These are phyloP conservation scores for Discoglossus pictus DNA, from an alignment of 2,797 vertebrate genomes.

Conservation along the genomic window DNA sequence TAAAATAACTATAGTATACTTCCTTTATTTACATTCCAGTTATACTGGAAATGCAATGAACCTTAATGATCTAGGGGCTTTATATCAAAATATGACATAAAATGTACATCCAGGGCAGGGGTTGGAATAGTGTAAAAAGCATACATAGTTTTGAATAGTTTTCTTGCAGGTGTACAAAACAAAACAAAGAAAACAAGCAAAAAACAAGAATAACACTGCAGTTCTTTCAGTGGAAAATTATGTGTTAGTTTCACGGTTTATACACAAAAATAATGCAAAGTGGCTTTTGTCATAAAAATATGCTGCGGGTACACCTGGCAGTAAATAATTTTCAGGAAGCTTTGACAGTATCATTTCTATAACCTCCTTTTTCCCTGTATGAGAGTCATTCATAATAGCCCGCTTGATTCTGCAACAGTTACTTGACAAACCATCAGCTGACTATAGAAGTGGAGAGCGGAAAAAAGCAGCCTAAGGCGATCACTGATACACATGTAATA, in stretches of 20 bases:
- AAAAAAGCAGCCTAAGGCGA: conserved; percentile 77
- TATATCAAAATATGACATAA: background rate
- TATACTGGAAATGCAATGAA: conserved; percentile 6
- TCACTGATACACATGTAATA: conserved; percentile 86
- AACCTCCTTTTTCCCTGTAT: conserved; percentile 55
- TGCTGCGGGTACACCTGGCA: conserved; percentile 37
- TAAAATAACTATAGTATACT: too few species aligned
- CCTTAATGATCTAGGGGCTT: background rate
- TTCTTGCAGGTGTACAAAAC: conserved; percentile 16
- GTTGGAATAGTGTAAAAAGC: background rate
- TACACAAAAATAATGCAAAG: conserved; percentile 48
- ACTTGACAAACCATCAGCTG: conserved; percentile 66
- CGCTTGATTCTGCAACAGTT: conserved; percentile 71
- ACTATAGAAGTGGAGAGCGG: conserved; percentile 61
- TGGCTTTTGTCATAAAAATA: conserved; percentile 41
- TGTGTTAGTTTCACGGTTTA: conserved; percentile 37
- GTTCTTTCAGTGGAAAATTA: background rate
- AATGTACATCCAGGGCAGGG: background rate
- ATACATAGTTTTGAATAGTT: conserved; percentile 4
- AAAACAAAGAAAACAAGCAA: too few species aligned
- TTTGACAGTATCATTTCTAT: conserved; percentile 51
- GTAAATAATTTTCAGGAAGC: conserved; percentile 56
- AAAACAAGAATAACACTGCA: conserved; percentile 24
- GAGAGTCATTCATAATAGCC: conserved; percentile 64
- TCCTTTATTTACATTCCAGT: too few species aligned